Conservation (phyloP, 2,797 vertebrate species). For the Hypotaenidia okinawae region DNA sequence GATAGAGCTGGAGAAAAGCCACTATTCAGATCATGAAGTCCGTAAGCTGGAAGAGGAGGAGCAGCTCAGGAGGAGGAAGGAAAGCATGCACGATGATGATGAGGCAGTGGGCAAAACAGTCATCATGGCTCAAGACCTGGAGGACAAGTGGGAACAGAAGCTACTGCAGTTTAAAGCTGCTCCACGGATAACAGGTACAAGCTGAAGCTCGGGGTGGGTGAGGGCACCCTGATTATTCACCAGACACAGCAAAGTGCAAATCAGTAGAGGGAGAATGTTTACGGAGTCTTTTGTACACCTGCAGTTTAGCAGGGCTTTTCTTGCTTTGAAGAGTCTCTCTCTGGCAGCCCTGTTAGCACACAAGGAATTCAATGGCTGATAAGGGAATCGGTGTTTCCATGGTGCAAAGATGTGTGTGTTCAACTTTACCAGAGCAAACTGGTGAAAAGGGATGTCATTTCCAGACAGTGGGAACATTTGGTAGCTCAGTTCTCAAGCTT, state of each 20-base stretch:
- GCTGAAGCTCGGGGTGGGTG: fast-evolving
- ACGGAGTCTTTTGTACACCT: not conserved
- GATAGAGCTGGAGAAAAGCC: constrained; percentile 91
- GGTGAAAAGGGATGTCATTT: not conserved
- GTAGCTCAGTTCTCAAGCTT: not conserved
- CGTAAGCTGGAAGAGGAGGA: constrained; percentile 84
- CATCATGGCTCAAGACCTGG: constrained; percentile 86
- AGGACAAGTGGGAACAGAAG: constrained; percentile 93
- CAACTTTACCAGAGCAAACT: not conserved
- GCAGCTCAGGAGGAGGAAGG: constrained; percentile 79
- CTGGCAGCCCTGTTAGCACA: fast-evolving
- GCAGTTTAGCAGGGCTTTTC: not conserved
- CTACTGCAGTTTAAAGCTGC: constrained; percentile 80
- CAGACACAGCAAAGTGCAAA: not conserved
- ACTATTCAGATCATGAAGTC: constrained; percentile 90
- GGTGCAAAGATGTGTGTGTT: not conserved
- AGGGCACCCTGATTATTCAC: not conserved
- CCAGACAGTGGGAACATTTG: not conserved
- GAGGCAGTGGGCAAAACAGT: constrained; percentile 71
- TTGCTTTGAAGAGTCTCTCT: not conserved
- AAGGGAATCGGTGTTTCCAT: fast-evolving
- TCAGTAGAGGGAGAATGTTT: not conserved
- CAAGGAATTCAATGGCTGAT: not conserved
- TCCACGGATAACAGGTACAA: constrained; percentile 81
- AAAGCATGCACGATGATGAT: constrained; percentile 78